Evolutionary conservation across 2,797 vertebrate genomes (phyloP), one percentile per base, ranked within the genome.

Genomic region (Silurus lanzhouensis): DNA sequence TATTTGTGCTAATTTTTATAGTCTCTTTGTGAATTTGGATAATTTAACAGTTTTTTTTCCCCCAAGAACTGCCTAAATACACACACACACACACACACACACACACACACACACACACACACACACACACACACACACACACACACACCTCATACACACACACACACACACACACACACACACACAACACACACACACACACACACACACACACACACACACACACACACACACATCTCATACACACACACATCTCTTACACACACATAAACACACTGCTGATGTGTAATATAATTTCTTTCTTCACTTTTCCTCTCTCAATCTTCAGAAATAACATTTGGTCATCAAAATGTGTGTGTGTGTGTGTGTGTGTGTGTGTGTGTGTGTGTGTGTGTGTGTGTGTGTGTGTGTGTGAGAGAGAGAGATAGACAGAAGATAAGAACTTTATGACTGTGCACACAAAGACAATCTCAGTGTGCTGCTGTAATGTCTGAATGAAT

Each of bases 41-140:
- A 79, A 85, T 68, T 86, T 70, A n/a, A 83, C 79, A 22, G 66
- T 74, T 84, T 87, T 48, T 48, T 83, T 46, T 52, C 46, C 48
- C 31, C 67, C 31, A 31, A 31, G 31, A 44, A 70, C 15, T 70
- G 68, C 68, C 38, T 70, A 1, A 31, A 55, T 22, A 44, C 17
- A 68, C 27, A 68, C 6, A 68, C 67, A 68, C 67, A 68, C 15
- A 38, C 66, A 68, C 66, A 52, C 38, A 80, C 22, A 58, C 81
- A 76, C 74, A 74, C 70, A 70, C 68, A 74, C 75, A 80, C 52
- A 60, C 72, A 83, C 61, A 77, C 60, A 71, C 72, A 44, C 72
- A 77, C 61, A 67, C 44, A 67, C 83, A 84, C 71, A 55, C 19
- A 46, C 83, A 79, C 83, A 46, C 83, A 68, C 83, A 78, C 63